Conservation (phyloP, 1,140 invertebrate genomes). For the Propsilocerus akamusi region DNA sequence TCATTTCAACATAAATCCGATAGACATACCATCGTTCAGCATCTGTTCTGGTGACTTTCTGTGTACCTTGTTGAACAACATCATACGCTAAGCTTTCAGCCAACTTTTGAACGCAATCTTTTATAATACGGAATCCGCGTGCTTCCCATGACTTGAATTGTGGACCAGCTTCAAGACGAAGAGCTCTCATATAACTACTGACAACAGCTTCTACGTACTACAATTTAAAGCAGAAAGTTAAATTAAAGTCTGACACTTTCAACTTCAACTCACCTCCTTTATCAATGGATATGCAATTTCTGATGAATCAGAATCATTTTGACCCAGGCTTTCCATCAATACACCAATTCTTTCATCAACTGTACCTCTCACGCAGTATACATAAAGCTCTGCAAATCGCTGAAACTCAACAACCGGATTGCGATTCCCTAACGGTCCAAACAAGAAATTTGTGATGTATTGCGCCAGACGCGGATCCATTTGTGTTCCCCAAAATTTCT, state of each 20-base stretch:
- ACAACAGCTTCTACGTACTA: slow-evolving; percentile 21
- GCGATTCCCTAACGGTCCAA: slow-evolving; percentile 30
- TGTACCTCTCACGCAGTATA: slow-evolving; percentile 35
- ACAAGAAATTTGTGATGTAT: slow-evolving; percentile 36
- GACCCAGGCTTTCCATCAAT: slow-evolving; percentile 31
- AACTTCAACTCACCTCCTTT: slow-evolving; percentile 27
- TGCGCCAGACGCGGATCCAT: slow-evolving; percentile 35
- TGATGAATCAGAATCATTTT: slow-evolving; percentile 27
- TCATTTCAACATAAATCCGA: not conserved
- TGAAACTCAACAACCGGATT: slow-evolving; percentile 30
- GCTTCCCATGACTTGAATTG: slow-evolving; percentile 27
- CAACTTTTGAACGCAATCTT: slow-evolving; percentile 28
- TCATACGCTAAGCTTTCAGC: slow-evolving; percentile 28
- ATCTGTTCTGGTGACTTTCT: slow-evolving; percentile 14
- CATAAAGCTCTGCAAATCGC: slow-evolving; percentile 35
- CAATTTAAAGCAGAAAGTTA: not conserved
- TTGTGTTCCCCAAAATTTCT: slow-evolving; percentile 38
- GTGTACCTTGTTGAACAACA: slow-evolving; percentile 16
- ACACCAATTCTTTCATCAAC: slow-evolving; percentile 33
- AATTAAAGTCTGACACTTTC: not conserved
- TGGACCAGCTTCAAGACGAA: slow-evolving; percentile 15
- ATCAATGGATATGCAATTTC: slow-evolving; percentile 33
- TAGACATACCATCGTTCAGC: slow-evolving; percentile 15
- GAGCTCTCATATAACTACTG: slow-evolving; percentile 18
- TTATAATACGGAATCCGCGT: slow-evolving; percentile 28